phyloP scores from a whole-genome alignment of 92 coral and sea anemone genomes.

The Phenganax stokvisi region DNA sequence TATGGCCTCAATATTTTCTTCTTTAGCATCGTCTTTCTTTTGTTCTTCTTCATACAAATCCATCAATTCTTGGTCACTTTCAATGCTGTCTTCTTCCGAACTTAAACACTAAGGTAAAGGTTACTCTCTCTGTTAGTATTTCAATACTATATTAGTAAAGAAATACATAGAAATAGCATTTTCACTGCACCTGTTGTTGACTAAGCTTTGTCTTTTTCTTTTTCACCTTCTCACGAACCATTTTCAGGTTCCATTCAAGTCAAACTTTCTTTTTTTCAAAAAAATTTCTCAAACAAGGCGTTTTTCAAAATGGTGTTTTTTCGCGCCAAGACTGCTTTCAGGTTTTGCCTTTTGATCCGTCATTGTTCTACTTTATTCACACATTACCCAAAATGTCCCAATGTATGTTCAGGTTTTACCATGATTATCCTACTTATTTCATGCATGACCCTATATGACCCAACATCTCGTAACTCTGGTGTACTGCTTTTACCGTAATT shows the following conservation, averaged over 20 bases:
- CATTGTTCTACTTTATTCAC: background rate
- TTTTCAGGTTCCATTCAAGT: conserved; percentile 17
- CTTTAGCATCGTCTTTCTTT: background rate
- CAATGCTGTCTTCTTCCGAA: conserved; percentile 7
- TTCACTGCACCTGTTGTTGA: conserved; percentile 6
- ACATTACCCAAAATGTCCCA: background rate
- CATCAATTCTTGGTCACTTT: conserved; percentile 15
- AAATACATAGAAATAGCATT: background rate
- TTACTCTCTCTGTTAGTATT: background rate
- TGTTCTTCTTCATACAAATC: conserved; percentile 23
- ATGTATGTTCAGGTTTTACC: background rate
- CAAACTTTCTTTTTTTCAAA: background rate
- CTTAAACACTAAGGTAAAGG: conserved; percentile 25
- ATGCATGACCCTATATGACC: no score
- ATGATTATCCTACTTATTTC: no score
- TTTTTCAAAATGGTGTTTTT: background rate
- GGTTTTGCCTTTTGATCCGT: background rate
- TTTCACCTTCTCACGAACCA: conserved; percentile 31
- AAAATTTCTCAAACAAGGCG: background rate
- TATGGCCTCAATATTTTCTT: background rate
- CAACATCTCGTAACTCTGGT: no score
- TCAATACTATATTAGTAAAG: background rate
- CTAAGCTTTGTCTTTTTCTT: conserved; percentile 21
- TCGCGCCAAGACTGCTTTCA: conserved; percentile 25
- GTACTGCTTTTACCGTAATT: no score